A percentile compares a stretch with the other conserved stretches of the same genome.
Conservation (phyloP, 2,888 invertebrate species). For the Noctua janthina region DNA sequence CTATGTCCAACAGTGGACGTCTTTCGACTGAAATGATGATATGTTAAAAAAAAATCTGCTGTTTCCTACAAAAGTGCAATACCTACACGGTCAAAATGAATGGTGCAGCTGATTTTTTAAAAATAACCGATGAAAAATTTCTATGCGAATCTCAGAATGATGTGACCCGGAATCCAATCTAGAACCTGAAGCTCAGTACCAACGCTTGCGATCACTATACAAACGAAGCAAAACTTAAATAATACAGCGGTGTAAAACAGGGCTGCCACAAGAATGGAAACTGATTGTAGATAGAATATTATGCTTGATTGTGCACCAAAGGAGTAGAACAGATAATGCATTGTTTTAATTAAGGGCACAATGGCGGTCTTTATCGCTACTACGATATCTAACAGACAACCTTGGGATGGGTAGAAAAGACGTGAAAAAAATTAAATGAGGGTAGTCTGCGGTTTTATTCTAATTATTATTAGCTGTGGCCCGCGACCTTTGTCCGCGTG, state of each 20-base stretch:
- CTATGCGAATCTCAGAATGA: no score
- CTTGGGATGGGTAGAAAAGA: background rate
- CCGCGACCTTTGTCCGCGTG: no score
- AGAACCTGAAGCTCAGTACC: background rate
- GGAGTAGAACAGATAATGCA: conserved; percentile 27
- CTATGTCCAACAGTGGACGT: no score
- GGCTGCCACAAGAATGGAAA: background rate
- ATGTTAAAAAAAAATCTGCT: no score
- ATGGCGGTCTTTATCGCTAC: conserved; percentile 14
- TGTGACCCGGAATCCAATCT: background rate
- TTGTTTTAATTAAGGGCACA: conserved; percentile 37
- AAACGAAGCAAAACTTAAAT: background rate
- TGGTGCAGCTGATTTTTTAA: no score
- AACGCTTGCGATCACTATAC: background rate
- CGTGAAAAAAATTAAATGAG: background rate
- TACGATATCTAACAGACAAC: conserved; percentile 19
- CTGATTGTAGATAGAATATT: background rate
- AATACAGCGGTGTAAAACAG: background rate
- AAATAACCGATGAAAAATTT: no score
- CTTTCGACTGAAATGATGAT: no score
- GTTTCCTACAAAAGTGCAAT: no score
- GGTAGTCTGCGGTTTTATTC: background rate
- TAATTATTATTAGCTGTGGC: background rate
- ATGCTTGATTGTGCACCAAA: conserved; percentile 37
- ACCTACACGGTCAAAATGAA: no score